These are phyloP conservation scores for Xyrichtys novacula DNA, from an alignment of 2,797 vertebrate genomes.

Conservation along the genomic window DNA sequence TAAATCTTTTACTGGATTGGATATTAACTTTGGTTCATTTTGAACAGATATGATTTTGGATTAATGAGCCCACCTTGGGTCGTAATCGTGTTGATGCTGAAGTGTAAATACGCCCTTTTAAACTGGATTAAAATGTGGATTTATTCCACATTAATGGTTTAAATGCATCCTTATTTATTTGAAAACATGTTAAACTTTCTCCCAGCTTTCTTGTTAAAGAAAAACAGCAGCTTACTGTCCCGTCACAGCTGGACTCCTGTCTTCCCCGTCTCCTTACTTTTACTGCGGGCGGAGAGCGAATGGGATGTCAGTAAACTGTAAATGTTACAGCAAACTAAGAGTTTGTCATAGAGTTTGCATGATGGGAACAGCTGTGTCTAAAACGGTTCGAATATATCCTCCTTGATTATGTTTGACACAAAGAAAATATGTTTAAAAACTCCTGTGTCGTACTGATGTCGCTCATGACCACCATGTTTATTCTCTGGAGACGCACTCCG, in stretches of 20 bases:
- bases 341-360: conserved; percentile 5
- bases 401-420: not conserved
- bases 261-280: conserved; percentile 30
- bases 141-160: not conserved
- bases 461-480: too few relatives aligned
- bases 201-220: too few relatives aligned
- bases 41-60: too few relatives aligned
- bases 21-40: too few relatives aligned
- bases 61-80: too few relatives aligned
- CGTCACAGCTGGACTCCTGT: conserved; percentile 48
- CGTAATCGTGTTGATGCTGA: too few relatives aligned
- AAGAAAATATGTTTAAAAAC: too few relatives aligned
- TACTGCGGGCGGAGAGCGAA: conserved; percentile 18
- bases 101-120: not conserved
- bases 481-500: too few relatives aligned
- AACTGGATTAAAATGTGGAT: conserved; percentile 1
- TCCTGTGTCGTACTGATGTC: too few relatives aligned
- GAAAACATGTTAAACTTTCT: not conserved
- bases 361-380: conserved; percentile 3
- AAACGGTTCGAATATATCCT: not conserved
- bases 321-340: conserved; percentile 10
- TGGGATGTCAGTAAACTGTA: conserved; percentile 2
- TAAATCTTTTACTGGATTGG: too few relatives aligned
- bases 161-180: not conserved
- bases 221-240: conserved; percentile 45